Percentiles rank a stretch among this genome's conserved stretches.
phyloP scores from a whole-genome alignment of 2,888 invertebrate species.

The Drosophila gaucha region DNA sequence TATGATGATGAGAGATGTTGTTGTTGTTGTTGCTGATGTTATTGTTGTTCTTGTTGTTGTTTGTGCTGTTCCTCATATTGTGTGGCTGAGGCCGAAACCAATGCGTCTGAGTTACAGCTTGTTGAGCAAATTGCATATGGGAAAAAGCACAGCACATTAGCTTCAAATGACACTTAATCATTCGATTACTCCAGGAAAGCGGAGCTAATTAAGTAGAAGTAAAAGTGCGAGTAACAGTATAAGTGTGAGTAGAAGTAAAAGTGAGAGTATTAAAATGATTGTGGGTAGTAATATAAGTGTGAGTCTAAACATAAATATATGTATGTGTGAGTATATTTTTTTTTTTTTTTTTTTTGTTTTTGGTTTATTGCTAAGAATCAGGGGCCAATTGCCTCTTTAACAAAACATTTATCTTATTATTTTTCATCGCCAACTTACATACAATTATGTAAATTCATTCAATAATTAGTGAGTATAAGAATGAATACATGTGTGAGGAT shows the following conservation, averaged over 20 bases:
- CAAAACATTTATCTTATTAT: too few relatives aligned
- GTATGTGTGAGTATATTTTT: not conserved
- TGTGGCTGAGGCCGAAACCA: not conserved
- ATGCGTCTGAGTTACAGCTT: slow-evolving; percentile 16
- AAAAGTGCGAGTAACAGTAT: not conserved
- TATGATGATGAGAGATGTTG: slow-evolving; percentile 52
- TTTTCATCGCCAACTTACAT: too few relatives aligned
- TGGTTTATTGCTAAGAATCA: too few relatives aligned
- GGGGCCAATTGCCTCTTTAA: too few relatives aligned
- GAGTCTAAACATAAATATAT: not conserved
- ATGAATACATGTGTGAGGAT: too few relatives aligned
- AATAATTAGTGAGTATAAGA: too few relatives aligned
- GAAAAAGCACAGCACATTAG: not conserved
- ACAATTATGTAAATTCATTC: too few relatives aligned
- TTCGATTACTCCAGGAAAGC: not conserved
- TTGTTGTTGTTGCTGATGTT: slow-evolving; percentile 6
- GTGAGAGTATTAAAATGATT: not conserved
- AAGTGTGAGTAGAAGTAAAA: not conserved
- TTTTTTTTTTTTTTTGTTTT: too few relatives aligned
- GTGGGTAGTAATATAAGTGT: not conserved
- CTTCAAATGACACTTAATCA: slow-evolving; percentile 6
- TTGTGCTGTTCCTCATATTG: not conserved
- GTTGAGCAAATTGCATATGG: slow-evolving; percentile 28
- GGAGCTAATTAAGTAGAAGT: not conserved
- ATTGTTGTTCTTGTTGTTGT: slow-evolving; percentile 1